A percentile compares a stretch with the other conserved stretches of the same genome.
These are phyloP conservation scores for Phasianus colchicus DNA, from an alignment of 2,113 vertebrate species.

Conservation along the genomic window DNA sequence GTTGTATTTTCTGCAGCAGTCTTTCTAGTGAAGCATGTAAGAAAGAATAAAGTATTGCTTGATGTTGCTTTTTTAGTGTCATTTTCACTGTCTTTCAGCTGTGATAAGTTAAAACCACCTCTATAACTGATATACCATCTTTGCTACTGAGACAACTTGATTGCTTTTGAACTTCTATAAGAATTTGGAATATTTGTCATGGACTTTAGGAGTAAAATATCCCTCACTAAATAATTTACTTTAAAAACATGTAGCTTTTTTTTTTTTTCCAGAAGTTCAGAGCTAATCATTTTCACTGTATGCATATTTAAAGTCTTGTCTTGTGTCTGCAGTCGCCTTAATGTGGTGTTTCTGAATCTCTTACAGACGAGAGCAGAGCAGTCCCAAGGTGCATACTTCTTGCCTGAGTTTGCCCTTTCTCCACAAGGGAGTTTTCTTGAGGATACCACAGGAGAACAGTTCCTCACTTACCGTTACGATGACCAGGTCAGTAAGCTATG, in stretches of 20 bases:
- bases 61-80: neutral
- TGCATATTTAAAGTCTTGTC: neutral
- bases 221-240: neutral
- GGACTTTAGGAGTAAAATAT: neutral
- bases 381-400: slow-evolving; percentile 88
- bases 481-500: slow-evolving; percentile 85
- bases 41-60: neutral
- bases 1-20: neutral
- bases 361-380: slow-evolving; percentile 82
- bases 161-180: neutral
- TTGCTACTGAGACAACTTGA: neutral
- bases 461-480: slow-evolving; percentile 89
- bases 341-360: slow-evolving; percentile 43
- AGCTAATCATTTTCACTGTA: neutral
- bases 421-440: slow-evolving; percentile 94
- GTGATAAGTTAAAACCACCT: neutral
- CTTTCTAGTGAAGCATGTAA: neutral
- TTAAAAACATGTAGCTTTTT: neutral
- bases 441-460: slow-evolving; percentile 90
- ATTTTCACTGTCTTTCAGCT: neutral
- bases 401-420: slow-evolving; percentile 94
- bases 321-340: neutral
- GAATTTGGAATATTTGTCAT: neutral
- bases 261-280: accelerated
- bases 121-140: neutral